Percentiles rank a stretch among this genome's conserved stretches.
phyloP scores from a whole-genome alignment of 2,797 vertebrate species.

The Babyrousa celebensis region DNA sequence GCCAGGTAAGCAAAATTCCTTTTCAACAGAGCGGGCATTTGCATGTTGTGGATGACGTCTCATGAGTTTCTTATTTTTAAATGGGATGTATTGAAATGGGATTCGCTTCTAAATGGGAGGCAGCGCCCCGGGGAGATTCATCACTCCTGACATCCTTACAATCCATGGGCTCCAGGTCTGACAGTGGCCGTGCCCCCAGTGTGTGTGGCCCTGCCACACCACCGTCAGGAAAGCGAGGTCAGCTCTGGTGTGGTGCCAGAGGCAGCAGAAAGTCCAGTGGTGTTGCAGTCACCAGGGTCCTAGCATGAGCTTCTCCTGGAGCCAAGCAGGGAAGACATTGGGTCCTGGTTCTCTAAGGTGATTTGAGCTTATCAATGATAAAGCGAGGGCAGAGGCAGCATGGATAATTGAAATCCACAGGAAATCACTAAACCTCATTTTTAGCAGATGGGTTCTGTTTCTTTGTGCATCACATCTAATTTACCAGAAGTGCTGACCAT shows the following conservation, averaged over 20 bases:
- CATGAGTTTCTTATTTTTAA: not conserved
- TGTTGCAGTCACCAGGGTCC: not conserved
- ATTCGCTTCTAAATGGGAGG: not conserved
- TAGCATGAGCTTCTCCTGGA: not conserved
- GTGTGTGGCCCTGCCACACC: not conserved
- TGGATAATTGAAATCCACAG: conserved; percentile 81
- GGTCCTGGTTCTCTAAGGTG: not conserved
- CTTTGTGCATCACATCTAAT: conserved; percentile 63
- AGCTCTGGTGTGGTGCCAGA: not conserved
- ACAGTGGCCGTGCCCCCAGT: not conserved
- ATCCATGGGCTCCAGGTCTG: not conserved
- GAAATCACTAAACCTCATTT: conserved; percentile 77
- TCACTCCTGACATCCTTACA: not conserved
- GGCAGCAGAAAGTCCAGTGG: not conserved
- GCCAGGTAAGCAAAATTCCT: not conserved
- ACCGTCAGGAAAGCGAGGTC: not conserved
- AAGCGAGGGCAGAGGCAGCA: conserved; percentile 37
- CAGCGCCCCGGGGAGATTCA: fast-evolving
- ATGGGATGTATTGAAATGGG: not conserved
- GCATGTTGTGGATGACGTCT: not conserved
- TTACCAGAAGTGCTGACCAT: conserved; percentile 69
- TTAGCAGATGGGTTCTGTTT: conserved; percentile 77
- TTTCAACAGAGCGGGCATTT: conserved; percentile 38
- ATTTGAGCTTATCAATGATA: conserved; percentile 35
- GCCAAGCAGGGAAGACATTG: not conserved